Evolutionary conservation across 2,888 invertebrate species (phyloP).

Genomic region (Aphodius sticticus): DNA sequence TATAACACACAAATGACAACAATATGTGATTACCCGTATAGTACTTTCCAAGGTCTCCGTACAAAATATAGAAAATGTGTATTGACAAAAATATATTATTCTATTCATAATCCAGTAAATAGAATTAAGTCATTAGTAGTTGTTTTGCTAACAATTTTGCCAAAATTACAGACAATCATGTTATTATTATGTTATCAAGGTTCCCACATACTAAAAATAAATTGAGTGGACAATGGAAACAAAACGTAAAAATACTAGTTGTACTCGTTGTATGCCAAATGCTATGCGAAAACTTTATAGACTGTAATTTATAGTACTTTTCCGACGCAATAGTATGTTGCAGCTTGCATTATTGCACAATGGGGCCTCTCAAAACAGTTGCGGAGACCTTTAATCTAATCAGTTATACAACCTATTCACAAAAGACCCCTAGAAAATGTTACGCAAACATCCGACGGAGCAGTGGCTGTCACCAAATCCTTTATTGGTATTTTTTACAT

Average conservation of each 20-base stretch:
- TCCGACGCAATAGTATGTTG: background rate
- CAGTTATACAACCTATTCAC: background rate
- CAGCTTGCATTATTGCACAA: background rate
- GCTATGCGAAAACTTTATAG: background rate
- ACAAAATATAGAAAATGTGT: too few relatives aligned
- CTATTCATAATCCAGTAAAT: too few relatives aligned
- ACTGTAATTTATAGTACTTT: background rate
- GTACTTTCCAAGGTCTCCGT: too few relatives aligned
- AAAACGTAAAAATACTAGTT: background rate
- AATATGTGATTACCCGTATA: too few relatives aligned
- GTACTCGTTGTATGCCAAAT: background rate
- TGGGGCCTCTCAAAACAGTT: background rate
- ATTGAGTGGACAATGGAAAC: background rate
- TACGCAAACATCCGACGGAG: background rate
- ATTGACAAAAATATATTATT: too few relatives aligned
- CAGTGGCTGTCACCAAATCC: background rate
- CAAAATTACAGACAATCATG: too few relatives aligned
- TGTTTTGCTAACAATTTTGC: too few relatives aligned
- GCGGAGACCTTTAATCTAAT: background rate
- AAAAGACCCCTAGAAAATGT: background rate
- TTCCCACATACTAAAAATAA: too few relatives aligned
- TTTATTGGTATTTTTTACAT: background rate
- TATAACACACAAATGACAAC: too few relatives aligned
- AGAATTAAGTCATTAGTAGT: too few relatives aligned
- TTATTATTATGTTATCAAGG: too few relatives aligned